Base-by-base conservation (phyloP, 2,888 invertebrate species). In the Lasioglossum figueresi region DNA sequence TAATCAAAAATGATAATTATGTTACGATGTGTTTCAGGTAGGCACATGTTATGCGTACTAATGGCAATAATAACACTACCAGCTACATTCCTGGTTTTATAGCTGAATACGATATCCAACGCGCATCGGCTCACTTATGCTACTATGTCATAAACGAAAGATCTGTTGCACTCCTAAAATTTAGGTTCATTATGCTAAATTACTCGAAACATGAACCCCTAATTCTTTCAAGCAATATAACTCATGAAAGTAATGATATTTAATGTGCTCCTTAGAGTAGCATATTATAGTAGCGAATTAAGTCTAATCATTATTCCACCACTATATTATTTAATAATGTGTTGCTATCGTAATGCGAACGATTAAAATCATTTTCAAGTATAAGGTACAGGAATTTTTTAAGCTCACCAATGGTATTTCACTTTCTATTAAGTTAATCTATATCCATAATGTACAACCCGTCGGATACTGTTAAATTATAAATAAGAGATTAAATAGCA, bases 191-290 rank as follows among this genome's bases (percentile, higher is more conserved):
- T n/a, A 56, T 34, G n/a, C 10, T 52, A n/a, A 34, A 56, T 56
- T 27, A 56, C 8, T 23, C 48, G 14, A 37, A 71, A 31, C 37
- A 1, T 70, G 16, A 70, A 78, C 40, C 70, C 27, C 14, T 56
- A 52, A 70, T 78, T 77, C 2, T 37, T 68, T 37, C 48, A n/a
- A 59, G 12, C 16, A 40, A 45, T 16, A 27, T 43, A 70, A 40
- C 27, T 56, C 70, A 37, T 77, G 37, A 31, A 23, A 71, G 27
- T 56, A 40, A 52, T 27, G 19, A 70, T 70, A 56, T 52, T 78
- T 31, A 66, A 48, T 76, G 31, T 23, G 23, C 68, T 68, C 37
- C 4, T 37, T 68, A n/a, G 4, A 40, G 68, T 40, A 37, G 37
- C 3, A 63, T 34, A 23, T 66, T 66, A 34, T 10, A 66, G 66